Base-by-base conservation (phyloP, 2,797 vertebrate species). In the Scolopax rusticola region DNA sequence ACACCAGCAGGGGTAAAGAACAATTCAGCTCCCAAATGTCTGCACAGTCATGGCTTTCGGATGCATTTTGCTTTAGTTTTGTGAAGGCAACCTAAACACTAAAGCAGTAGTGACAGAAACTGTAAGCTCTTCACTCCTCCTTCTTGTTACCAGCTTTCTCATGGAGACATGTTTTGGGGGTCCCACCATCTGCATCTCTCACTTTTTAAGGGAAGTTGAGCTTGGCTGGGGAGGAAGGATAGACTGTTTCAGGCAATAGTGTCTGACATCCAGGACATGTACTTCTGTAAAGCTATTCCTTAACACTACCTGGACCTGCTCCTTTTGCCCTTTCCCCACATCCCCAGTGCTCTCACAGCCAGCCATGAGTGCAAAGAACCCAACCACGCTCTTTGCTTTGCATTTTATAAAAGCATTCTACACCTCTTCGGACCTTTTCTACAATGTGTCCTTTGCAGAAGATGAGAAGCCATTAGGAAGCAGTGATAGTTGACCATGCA, bases 1-100 rank as follows among this genome's bases (percentile, higher is more conserved):
- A 14, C 30, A 27, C 15, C 1, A 5, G 14, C 5, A 18, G 56
- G 14, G 0, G 0, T 25, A 12, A 12, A 8, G 50, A 50, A 10
- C 33, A 57, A 33, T 20, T 11, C 51, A 41, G 12, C n/a, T 33
- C 40, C 28, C 1, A 0, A 7, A 13, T 30, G 24, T 30, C 63
- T 48, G 36, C 82, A 25, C 24, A 57, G 43, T 33, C 18, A 33
- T 17, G 33, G 11, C n/a, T 20, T 28, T 20, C 45, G 23, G 33
- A 27, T 15, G 33, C 12, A 6, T 45, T 81, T 75, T 15, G 20
- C 51, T 77, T 41, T 28, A 20, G 38, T 10, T 36, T 40, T 36
- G 17, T 40, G 33, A 53, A 79, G 33, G 21, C 40, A 33, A 16
- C 25, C n/a, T 21, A 19, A 63, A 21, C 43, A 33, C 28, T 11